Conservation (phyloP, 2,888 invertebrate species). For the Sminthurinus aureus region DNA sequence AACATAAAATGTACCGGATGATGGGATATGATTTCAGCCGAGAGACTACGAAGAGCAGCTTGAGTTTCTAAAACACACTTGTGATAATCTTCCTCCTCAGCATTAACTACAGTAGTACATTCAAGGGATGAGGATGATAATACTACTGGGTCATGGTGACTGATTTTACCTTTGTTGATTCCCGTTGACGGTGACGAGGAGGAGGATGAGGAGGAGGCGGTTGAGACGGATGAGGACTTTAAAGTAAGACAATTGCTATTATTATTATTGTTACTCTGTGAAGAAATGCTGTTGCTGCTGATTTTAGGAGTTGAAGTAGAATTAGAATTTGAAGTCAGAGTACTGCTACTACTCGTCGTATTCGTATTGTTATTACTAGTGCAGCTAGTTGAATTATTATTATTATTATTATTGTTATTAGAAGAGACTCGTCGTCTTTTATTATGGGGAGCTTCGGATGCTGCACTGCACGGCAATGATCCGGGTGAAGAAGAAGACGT, state of each 20-base stretch:
- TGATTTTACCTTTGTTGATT: background rate
- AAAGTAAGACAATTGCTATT: conserved; percentile 35
- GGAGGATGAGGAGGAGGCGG: conserved; percentile 4
- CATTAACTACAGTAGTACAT: conserved; percentile 5
- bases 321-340: too few relatives aligned
- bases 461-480: conserved; percentile 46
- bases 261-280: conserved; percentile 1
- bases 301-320: background rate
- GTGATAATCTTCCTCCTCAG: conserved; percentile 51
- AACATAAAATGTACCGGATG: conserved; percentile 21
- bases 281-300: conserved; percentile 13
- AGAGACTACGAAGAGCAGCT: conserved; percentile 52
- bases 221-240: conserved; percentile 27
- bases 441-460: conserved; percentile 40
- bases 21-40: conserved; percentile 52
- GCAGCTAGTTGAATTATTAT: conserved; percentile 19
- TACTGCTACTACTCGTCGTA: conserved; percentile 13
- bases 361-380: background rate
- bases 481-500: conserved; percentile 48
- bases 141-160: background rate
- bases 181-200: background rate
- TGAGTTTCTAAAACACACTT: conserved; percentile 58
- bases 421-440: conserved; percentile 43
- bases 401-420: conserved; percentile 24
- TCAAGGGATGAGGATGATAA: background rate